Evolutionary conservation across 2,797 vertebrate genomes (phyloP).

Genomic region (Scyliorhinus canicula): DNA sequence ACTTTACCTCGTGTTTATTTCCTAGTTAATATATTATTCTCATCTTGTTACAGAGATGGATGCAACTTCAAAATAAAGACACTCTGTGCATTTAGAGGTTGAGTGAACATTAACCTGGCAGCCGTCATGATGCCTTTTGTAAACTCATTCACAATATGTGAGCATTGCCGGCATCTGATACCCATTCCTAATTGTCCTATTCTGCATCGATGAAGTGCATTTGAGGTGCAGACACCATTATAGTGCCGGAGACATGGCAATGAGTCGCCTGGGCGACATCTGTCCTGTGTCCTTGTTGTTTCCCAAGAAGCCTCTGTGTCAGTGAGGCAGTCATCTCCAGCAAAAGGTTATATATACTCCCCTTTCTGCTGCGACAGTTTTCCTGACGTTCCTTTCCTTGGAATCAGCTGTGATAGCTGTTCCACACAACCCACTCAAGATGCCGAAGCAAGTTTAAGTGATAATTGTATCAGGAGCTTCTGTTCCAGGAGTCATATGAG

Average conservation of each 20-base stretch:
- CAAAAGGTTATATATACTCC: neutral
- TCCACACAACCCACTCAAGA: neutral
- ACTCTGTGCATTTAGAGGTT: neutral
- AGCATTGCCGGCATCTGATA: too few species aligned
- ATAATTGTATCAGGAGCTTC: neutral
- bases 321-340: neutral
- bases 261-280: neutral
- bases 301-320: neutral
- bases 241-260: neutral
- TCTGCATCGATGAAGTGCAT: too few species aligned
- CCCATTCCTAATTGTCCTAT: too few species aligned
- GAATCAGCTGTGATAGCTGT: neutral
- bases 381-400: neutral
- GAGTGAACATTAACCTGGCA: too few species aligned
- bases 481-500: neutral
- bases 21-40: neutral
- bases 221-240: too few species aligned
- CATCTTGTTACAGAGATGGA: neutral
- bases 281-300: neutral
- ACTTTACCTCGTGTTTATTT: neutral
- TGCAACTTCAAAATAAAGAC: neutral
- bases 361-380: neutral
- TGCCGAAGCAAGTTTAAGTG: neutral
- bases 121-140: too few species aligned
- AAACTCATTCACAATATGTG: too few species aligned